Evolutionary conservation across 2,113 vertebrate species (phyloP).

Genomic region (Taurulus bubalis): DNA sequence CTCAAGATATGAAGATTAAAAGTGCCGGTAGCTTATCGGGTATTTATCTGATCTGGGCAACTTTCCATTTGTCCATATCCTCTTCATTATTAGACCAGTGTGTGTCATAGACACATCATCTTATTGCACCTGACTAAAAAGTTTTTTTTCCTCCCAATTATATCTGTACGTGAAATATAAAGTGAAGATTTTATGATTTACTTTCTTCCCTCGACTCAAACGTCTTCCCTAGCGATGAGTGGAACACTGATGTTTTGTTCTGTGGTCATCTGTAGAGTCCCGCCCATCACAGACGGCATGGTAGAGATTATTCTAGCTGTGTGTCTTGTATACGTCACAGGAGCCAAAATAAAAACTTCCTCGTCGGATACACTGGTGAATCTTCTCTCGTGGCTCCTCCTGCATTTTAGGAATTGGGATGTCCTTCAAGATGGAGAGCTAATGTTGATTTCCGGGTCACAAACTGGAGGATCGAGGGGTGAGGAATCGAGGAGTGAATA

Average conservation of each 20-base stretch:
- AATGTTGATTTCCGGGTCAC: background rate
- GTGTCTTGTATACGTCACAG: too few relatives aligned
- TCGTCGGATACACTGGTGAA: too few relatives aligned
- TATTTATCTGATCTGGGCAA: constrained; percentile 5
- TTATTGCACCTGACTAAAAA: background rate
- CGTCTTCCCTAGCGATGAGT: background rate
- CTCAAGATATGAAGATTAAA: background rate
- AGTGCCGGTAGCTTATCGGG: background rate
- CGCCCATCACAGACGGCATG: too few relatives aligned
- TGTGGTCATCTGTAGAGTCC: background rate
- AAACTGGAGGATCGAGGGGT: background rate
- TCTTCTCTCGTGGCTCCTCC: too few relatives aligned
- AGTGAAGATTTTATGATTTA: constrained; percentile 18
- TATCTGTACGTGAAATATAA: constrained; percentile 26
- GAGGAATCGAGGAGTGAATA: background rate
- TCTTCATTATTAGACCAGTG: background rate
- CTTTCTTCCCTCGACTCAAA: constrained; percentile 15
- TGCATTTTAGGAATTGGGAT: too few relatives aligned
- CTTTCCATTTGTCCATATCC: background rate
- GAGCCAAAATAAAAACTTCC: too few relatives aligned
- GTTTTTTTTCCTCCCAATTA: background rate
- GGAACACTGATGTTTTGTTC: constrained; percentile 18
- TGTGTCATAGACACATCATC: constrained; percentile 8
- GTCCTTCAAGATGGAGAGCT: background rate
- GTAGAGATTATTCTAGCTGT: too few relatives aligned